phyloP scores from a whole-genome alignment of 2,888 invertebrate species.

The Urechis unicinctus region DNA sequence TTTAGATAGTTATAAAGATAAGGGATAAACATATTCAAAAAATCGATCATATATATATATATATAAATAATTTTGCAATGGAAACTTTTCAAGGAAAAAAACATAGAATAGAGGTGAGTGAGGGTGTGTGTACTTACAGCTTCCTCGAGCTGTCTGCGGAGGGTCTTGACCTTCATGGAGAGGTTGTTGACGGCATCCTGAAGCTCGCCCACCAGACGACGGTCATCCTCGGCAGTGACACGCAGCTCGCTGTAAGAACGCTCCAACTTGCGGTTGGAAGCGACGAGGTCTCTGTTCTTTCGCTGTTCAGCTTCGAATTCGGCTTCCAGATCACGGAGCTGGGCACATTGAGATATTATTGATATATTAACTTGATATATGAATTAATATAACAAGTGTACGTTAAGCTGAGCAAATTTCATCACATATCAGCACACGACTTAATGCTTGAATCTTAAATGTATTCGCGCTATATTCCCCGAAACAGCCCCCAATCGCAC shows the following conservation, averaged over 20 bases:
- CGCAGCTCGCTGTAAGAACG: constrained; percentile 41
- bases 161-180: constrained; percentile 40
- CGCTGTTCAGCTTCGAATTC: constrained; percentile 48
- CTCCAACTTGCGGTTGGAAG: constrained; percentile 42
- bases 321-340: constrained; percentile 49
- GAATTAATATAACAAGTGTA: not conserved
- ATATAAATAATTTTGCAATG: too few species aligned
- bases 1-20: too few species aligned
- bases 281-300: constrained; percentile 40
- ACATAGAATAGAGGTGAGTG: too few species aligned
- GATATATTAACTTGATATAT: not conserved
- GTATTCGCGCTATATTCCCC: too few species aligned
- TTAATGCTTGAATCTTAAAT: too few species aligned
- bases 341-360: constrained; percentile 1
- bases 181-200: constrained; percentile 39
- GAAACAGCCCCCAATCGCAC: too few species aligned
- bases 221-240: constrained; percentile 43
- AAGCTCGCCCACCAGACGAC: constrained; percentile 39
- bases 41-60: too few species aligned
- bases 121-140: too few species aligned
- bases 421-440: too few species aligned
- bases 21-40: too few species aligned
- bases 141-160: constrained; percentile 49
- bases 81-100: too few species aligned
- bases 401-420: too few species aligned